Base-by-base conservation (phyloP, 2,888 invertebrate genomes). In the Ellobium chinense region DNA sequence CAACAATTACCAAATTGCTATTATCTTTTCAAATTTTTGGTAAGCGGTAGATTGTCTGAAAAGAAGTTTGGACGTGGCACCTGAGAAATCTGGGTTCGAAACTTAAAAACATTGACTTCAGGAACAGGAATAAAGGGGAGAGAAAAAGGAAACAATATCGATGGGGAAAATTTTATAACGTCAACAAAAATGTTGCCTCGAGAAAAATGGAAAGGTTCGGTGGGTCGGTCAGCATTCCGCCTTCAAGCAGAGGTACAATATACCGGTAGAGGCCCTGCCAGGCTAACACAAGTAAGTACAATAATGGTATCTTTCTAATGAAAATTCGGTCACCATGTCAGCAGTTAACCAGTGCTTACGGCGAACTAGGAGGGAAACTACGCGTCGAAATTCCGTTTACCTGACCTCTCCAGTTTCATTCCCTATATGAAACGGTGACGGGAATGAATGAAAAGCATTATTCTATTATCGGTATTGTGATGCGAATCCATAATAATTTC, bases 161-260 rank as follows among this genome's bases (percentile, higher is more conserved):
- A 69, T 69, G 68, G 39, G 54, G 68, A 29, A 46, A 46, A 29
- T 46, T 27, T 46, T 7, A 29, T 18, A 29, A 18, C n/a, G n/a
- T 34, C 31, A 9, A 9, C 1, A 9, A 70, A 54, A n/a, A 80
- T 80, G 80, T 75, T 74, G 21, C 62, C 80, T 69, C 80, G 80
- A 54, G 60, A 80, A 60, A 68, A 58, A 75, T 68, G 80, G 68
- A 75, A 75, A 80, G 37, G 62, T 66, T 34, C 31, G 37, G 58
- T 68, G 73, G 72, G 79, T 66, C 65, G 66, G 9, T 79, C 79
- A 68, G 80, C 74, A 31, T 80, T 80, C 66, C 73, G 72, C 68
- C 66, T 80, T 68, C 80, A 80, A 29, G 37, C 58, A 54, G 74
- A 80, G 5, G 62, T 56, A 24, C 74, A 80, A 46, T 80, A 80